These are phyloP conservation scores for Menidia beryllina DNA, from an alignment of 2,113 vertebrate genomes.

Conservation along the genomic window DNA sequence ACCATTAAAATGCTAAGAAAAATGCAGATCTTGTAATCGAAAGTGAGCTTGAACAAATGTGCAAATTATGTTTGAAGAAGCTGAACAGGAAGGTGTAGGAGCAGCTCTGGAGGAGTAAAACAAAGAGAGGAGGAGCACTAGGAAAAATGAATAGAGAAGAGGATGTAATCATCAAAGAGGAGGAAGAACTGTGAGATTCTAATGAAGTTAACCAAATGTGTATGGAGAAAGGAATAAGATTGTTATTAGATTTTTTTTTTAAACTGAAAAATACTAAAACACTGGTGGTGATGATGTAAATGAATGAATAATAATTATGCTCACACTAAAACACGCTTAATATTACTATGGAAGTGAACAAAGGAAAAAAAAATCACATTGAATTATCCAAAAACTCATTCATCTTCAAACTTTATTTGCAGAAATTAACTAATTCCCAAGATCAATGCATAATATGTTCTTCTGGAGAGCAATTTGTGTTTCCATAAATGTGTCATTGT, in stretches of 20 bases:
- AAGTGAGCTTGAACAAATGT: slow-evolving; percentile 9
- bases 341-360: neutral
- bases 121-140: slow-evolving; percentile 28
- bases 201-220: too few species aligned
- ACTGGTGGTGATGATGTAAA: neutral
- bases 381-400: slow-evolving; percentile 15
- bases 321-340: slow-evolving; percentile 4
- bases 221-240: too few species aligned
- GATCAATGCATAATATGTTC: slow-evolving; percentile 7
- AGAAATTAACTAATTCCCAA: neutral
- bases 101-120: slow-evolving; percentile 33
- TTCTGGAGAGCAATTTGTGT: slow-evolving; percentile 17
- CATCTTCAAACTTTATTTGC: slow-evolving; percentile 4
- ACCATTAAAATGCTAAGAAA: neutral
- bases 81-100: slow-evolving; percentile 6
- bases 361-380: neutral
- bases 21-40: neutral
- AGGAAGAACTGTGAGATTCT: neutral
- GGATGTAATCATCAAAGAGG: neutral
- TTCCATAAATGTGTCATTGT: slow-evolving; percentile 4
- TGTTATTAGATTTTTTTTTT: too few species aligned
- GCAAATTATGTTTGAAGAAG: slow-evolving; percentile 13
- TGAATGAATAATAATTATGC: too few species aligned
- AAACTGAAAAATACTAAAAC: slow-evolving; percentile 14
- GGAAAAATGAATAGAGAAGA: slow-evolving; percentile 4